Base-by-base conservation (phyloP, 1,140 invertebrate genomes). In the Orius insidiosus region DNA sequence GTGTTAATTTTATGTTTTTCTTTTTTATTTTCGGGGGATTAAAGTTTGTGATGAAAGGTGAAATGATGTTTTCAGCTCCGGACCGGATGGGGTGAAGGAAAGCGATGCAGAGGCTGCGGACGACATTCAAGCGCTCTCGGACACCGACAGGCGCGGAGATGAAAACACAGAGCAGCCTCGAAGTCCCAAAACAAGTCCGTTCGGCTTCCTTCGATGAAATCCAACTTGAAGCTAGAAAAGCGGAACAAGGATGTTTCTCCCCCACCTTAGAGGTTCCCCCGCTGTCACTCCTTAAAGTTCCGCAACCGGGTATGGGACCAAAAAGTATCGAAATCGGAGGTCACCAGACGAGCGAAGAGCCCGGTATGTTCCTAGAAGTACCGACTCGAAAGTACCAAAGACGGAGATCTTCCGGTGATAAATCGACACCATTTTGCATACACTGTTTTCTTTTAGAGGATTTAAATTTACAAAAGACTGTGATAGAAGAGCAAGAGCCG, bases 141-240 rank as follows among this genome's bases (percentile, higher is more conserved):
- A 86, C 84, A 46, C 84, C 84, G 30, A 87, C 82, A 41, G 81
- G 81, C 42, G 78, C 80, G 53, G 82, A 86, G 62, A 85, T 86
- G 82, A 86, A 86, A 68, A 83, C 80, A 47, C 83, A 86, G 61
- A 84, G 79, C 66, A 86, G 82, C 60, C 71, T 87, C 47, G 84
- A 86, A 61, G 82, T 86, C 47, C 83, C 84, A 32, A 85, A 85
- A 59, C 83, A 85, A 68, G 77, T 85, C 54, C 73, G 78, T 45
- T 85, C 81, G 34, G 82, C 82, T 33, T 85, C 82, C 45, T 87
- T 85, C 64, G 84, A 87, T 65, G 82, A 87, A 65, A 85, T 86
- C 58, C 80, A 86, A 58, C 59, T 85, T 55, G 80, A 82, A 53
- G 71, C 77, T 16, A 77, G 78, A 53, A 71, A 77, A 9, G 48